phyloP scores from a whole-genome alignment of 1,140 invertebrate genomes.

The Nymphalis io region DNA sequence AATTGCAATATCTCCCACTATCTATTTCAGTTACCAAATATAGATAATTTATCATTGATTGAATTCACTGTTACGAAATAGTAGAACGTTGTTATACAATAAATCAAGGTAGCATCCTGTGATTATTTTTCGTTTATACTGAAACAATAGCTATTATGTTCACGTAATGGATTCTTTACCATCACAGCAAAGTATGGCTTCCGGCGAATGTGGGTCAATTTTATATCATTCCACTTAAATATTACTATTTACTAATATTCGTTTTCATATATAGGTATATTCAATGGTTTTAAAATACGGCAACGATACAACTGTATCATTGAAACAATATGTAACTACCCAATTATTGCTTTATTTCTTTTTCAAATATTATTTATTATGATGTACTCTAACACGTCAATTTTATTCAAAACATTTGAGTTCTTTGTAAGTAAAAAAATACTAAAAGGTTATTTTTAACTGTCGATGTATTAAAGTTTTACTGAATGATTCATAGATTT shows the following conservation, averaged over 20 bases:
- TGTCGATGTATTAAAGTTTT: too few species aligned
- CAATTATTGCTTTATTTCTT: too few species aligned
- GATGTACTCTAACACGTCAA: too few species aligned
- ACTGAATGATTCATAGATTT: too few species aligned
- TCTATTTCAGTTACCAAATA: background rate
- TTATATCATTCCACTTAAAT: slow-evolving; percentile 2
- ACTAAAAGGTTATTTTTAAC: too few species aligned
- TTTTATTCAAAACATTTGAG: too few species aligned
- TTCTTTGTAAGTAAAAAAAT: too few species aligned
- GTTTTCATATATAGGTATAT: background rate
- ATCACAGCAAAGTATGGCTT: slow-evolving; percentile 67
- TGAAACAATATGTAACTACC: too few species aligned
- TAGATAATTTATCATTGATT: slow-evolving; percentile 34
- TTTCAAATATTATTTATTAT: too few species aligned
- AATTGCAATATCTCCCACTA: background rate
- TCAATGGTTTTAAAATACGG: too few species aligned
- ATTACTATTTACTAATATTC: background rate
- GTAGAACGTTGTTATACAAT: slow-evolving; percentile 50
- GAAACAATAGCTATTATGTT: slow-evolving; percentile 78
- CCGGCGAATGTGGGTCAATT: slow-evolving; percentile 59
- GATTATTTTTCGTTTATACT: slow-evolving; percentile 65
- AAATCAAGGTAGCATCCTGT: slow-evolving; percentile 69
- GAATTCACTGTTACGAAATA: slow-evolving; percentile 34
- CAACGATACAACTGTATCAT: too few species aligned
- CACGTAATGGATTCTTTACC: slow-evolving; percentile 63